These are phyloP conservation scores for Neolamprologus longior DNA, from an alignment of 2,113 vertebrate species.

Conservation along the genomic window DNA sequence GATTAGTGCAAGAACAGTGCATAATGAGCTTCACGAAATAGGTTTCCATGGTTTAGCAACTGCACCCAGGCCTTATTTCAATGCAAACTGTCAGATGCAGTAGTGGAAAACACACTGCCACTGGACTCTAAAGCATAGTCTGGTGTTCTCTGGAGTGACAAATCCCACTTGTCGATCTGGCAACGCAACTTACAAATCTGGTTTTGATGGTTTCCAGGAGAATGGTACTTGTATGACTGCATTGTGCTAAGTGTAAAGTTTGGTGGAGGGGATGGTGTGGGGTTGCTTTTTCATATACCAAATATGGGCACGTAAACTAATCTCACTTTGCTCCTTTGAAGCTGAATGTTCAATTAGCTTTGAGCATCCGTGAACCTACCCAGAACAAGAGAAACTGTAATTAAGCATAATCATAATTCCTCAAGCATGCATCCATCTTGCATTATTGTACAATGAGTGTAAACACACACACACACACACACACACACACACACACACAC, in stretches of 20 bases:
- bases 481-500: neutral
- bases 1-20: neutral
- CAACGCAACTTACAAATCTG: neutral
- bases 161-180: neutral
- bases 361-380: neutral
- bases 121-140: fast-evolving
- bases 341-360: neutral
- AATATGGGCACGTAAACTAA: neutral
- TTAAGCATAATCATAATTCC: neutral
- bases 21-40: neutral
- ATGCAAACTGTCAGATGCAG: neutral
- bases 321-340: neutral
- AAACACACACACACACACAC: neutral
- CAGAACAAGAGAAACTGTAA: neutral
- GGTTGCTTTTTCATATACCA: neutral
- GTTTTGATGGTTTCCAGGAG: neutral
- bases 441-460: neutral
- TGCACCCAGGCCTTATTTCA: neutral
- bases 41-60: neutral
- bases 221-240: neutral
- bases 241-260: neutral
- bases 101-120: neutral
- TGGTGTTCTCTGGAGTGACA: neutral
- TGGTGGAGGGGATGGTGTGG: neutral
- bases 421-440: neutral